Base-by-base conservation (phyloP, 2,113 vertebrate genomes). In the Perca flavescens region DNA sequence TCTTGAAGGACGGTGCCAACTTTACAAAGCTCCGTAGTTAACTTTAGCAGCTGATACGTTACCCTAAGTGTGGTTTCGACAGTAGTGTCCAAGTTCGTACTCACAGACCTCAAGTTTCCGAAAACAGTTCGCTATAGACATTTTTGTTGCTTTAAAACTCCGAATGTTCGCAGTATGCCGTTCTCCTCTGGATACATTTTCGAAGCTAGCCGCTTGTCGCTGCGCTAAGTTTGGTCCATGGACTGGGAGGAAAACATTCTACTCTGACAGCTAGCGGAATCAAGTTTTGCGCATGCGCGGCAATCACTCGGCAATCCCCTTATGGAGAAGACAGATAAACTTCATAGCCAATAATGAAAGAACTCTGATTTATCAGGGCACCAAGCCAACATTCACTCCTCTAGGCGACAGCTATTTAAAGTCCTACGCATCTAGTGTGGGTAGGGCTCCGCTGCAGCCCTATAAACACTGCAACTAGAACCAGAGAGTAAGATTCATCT, bases 261-360 rank as follows among this genome's bases (percentile, higher is more conserved):
- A 77, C 71, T 85, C 79, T 94, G 95, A 95, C 94, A 94, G 94
- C 83, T 89, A 91, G 91, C 90, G 86, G 91, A 83, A 61, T 62
- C 7, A n/a, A 63, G 10, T 40, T 11, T 0, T 54, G 89, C 93
- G 93, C 95, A 91, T 91, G 94, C 93, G 94, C 88, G n/a, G 0
- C 1, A 12, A 57, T 17, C 40, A 64, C 52, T 74, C 17, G 0
- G 66, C 53, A 73, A 62, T 8, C 70, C 75, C 83, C 79, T 34
- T 28, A n/a, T 1, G 8, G 13, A 74, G 70, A 49, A 83, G 69
- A 79, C 7, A 16, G 49, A 75, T 70, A 78, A 58, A 83, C 50
- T 56, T 65, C 53, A 13, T 1, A 57, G 61, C 83, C 65, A 46
- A 63, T 86, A 53, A 69, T 47, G 34, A 87, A n/a, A 57, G 71